Base-by-base conservation (phyloP, 35 echinoderm and acorn worm species). In the Apostichopus parvimensis region DNA sequence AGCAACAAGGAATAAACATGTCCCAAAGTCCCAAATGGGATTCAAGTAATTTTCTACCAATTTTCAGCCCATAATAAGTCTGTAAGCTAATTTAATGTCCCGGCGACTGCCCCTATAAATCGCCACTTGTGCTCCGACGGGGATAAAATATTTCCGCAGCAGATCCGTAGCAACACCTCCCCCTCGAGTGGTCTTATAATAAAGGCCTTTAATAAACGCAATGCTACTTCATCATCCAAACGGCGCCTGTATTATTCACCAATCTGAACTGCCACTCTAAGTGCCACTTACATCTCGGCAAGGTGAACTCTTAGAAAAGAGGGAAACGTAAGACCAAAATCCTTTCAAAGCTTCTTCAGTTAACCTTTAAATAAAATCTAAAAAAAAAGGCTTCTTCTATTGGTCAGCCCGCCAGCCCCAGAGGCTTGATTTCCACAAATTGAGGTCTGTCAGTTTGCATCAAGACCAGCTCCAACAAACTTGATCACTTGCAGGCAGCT, bases 361-460 rank as follows among this genome's bases (percentile, higher is more conserved):
- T 84, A 84, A 84, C 55, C 55, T 84, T 84, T 84, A 57, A 84
- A 84, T 45, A 4, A 45, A 45, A 45, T 45, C 34, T 45, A 4
- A 84, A 59, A 58, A 58, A 59, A 75, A 14, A 8, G 21, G 21
- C 54, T 20, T 23, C 81, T 20, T 21, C 55, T 84, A 59, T 56
- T 61, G 17, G 57, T 3, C 34, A 45, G 34, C 34, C 2, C 1
- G 56, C 57, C 81, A 6, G 24, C 81, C 81, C 81, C 52, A 84
- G 81, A 84, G 81, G 81, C 81, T 84, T 58, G 81, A 56, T 75
- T 84, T 59, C 17, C 81, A 84, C 81, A 84, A 84, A 84, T 84
- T 84, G 81, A 84, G 12, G 54, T 58, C 81, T 84, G 81, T 84
- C 81, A 84, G n/a, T 59, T 84, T 84, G 17, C 81, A 84, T 84